Base-by-base conservation (phyloP, 64 coral and sea anemone genomes). In the Actinia tenebrosa region DNA sequence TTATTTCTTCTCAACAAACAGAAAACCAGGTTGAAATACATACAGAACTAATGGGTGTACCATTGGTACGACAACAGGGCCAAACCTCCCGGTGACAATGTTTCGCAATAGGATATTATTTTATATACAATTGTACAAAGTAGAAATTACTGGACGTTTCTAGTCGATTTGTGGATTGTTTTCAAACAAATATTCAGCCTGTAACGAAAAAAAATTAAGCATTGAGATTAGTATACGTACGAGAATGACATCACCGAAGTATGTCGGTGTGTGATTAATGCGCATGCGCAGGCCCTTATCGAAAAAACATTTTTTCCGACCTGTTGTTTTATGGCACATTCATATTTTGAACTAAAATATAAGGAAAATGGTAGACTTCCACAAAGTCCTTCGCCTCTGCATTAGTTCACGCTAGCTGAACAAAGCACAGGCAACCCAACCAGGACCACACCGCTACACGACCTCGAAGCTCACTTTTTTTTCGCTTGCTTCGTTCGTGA, bases 141-240 rank as follows among this genome's bases (percentile, higher is more conserved):
- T 62, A 85, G 18, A 60, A 84, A 23, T 10, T 9, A 64, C 60
- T 58, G 58, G 17, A 85, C 0, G 45, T 45, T 4, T 55, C 87
- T 75, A 98, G 83, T 98, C 96, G 46, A 98, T 89, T 80, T 98
- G 96, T 55, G 96, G 96, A 66, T 98, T 98, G 85, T 98, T 98
- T 84, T 98, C 89, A 82, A 98, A 98, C 42, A 98, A 86, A 30
- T 95, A 98, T 77, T 98, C 96, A 53, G 96, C 96, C 96, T 98
- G 72, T 79, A 95, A 90, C 1, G 79, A 82, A 25, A 87, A 87
- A 8, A 50, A 1, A 50, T 5, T 50, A 50, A 50, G 47, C 4
- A 50, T 50, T 50, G 47, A 3, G 47, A 50, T 50, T 50, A 50
- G 47, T 50, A 50, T 50, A 50, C 47, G n/a, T n/a, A n/a, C n/a